Base-by-base conservation (phyloP, 2,888 invertebrate genomes). In the Dolichopus griseipennis region DNA sequence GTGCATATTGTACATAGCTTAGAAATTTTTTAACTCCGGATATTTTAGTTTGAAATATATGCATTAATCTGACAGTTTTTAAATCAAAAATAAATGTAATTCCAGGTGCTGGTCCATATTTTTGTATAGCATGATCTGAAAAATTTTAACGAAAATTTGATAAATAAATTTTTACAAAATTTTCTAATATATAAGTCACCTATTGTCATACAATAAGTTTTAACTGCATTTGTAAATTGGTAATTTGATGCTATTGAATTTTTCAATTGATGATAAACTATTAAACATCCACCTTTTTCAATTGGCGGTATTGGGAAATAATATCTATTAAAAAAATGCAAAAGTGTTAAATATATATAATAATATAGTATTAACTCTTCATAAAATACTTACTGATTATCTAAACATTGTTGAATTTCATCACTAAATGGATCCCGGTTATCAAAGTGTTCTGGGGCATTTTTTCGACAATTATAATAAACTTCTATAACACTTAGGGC, bases 31-130 rank as follows among this genome's bases (percentile, higher is more conserved):
- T 83, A 0, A 89, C 78, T 0, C 84, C 79, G 66, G 84, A 82
- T 70, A 88, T 77, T 71, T 85, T 84, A 52, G 87, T 80, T 73
- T 84, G 78, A 2, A 85, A 83, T 8, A 88, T 76, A 76, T 88
- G 87, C 0, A 84, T 83, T 9, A 86, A 77, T 72, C 82, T 82
- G 0, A 87, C 87, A 0, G 87, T 87, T 64, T 82, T 80, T 88
- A 88, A 88, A 76, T 89, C 88, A 72, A 88, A 88, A 0, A 89
- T 78, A 74, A 89, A 85, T 65, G 88, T 82, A 68, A 85, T 83
- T 0, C 89, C 89, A 0, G 84, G 84, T 12, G 84, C 83, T 1
- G 87, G 87, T 1, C 88, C 88, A 6, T 86, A 79, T 66, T 83
- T 82, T 73, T 83, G 81, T 0, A 88, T 77, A 68, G 85, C 85